A percentile compares a stretch with the other conserved stretches of the same genome.
phyloP scores from a whole-genome alignment of 2,797 vertebrate species.

The Chaetodon trifasciatus region DNA sequence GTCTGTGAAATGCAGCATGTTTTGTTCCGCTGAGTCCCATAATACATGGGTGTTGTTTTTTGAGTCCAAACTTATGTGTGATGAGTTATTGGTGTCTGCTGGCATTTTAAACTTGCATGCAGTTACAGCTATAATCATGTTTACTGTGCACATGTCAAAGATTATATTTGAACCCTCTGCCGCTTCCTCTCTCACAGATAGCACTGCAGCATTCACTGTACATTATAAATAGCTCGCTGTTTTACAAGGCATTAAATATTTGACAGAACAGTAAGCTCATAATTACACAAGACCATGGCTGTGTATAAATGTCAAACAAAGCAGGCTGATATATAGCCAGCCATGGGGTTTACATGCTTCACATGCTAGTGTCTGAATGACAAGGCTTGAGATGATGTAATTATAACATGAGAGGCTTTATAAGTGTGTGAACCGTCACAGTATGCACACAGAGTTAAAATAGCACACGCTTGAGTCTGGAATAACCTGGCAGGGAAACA shows the following conservation, averaged over 20 bases:
- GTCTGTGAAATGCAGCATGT: neutral
- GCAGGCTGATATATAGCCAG: conserved; percentile 81
- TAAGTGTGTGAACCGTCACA: conserved; percentile 65
- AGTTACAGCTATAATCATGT: conserved; percentile 46
- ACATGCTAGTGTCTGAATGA: conserved; percentile 82
- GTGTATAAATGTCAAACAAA: conserved; percentile 86
- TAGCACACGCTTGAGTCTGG: conserved; percentile 61
- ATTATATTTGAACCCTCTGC: conserved; percentile 42
- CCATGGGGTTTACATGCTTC: conserved; percentile 78
- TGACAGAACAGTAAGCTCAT: conserved; percentile 82
- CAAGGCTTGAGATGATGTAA: conserved; percentile 80
- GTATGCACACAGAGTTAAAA: conserved; percentile 67
- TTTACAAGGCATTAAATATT: conserved; percentile 84
- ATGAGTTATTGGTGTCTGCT: conserved; percentile 50
- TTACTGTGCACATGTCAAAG: conserved; percentile 49
- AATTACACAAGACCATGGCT: conserved; percentile 75
- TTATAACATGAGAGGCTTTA: conserved; percentile 77
- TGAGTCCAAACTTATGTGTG: conserved; percentile 32
- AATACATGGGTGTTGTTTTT: conserved; percentile 34
- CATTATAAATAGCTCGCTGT: conserved; percentile 71
- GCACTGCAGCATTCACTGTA: conserved; percentile 60
- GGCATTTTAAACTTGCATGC: conserved; percentile 43
- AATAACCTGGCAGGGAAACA: conserved; percentile 70
- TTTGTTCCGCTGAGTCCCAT: conserved; percentile 5
- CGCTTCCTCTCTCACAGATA: conserved; percentile 50